Conservation (phyloP, 1,140 invertebrate genomes). For the Pomacea maculata region DNA sequence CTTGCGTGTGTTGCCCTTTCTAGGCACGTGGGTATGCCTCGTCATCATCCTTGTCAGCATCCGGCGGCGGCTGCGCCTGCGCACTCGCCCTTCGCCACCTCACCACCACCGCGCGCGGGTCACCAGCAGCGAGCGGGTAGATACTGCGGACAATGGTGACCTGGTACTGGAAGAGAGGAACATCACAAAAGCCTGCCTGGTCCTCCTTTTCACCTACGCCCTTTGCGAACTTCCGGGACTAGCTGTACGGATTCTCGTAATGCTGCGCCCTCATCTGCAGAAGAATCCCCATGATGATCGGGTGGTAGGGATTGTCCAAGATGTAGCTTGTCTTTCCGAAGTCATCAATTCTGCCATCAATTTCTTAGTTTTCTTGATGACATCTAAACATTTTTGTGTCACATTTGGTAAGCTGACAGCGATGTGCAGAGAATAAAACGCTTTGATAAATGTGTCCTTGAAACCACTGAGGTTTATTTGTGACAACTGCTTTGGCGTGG, state of each 20-base stretch:
- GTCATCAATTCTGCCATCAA: slow-evolving; percentile 7
- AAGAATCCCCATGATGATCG: neutral
- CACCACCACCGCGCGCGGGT: neutral
- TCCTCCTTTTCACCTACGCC: neutral
- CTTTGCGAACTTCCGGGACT: neutral
- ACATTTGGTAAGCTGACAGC: neutral
- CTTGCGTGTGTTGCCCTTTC: slow-evolving; percentile 1
- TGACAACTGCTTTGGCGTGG: neutral
- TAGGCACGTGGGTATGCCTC: slow-evolving; percentile 15
- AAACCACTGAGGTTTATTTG: neutral
- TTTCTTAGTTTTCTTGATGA: slow-evolving; percentile 11
- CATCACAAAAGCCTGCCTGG: neutral
- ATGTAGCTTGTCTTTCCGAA: neutral
- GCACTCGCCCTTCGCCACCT: neutral
- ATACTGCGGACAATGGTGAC: slow-evolving; percentile 5
- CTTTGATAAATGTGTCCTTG: neutral
- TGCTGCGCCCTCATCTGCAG: neutral
- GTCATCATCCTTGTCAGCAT: slow-evolving; percentile 13
- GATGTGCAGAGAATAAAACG: neutral
- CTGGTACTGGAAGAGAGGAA: slow-evolving; percentile 17
- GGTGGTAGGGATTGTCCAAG: neutral
- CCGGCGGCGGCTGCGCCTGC: slow-evolving; percentile 4
- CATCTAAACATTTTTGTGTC: slow-evolving; percentile 16
- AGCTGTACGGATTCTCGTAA: neutral
- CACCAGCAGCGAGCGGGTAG: neutral